Conservation (phyloP, 2,888 invertebrate species). For the Hypselothyrea guttata region DNA sequence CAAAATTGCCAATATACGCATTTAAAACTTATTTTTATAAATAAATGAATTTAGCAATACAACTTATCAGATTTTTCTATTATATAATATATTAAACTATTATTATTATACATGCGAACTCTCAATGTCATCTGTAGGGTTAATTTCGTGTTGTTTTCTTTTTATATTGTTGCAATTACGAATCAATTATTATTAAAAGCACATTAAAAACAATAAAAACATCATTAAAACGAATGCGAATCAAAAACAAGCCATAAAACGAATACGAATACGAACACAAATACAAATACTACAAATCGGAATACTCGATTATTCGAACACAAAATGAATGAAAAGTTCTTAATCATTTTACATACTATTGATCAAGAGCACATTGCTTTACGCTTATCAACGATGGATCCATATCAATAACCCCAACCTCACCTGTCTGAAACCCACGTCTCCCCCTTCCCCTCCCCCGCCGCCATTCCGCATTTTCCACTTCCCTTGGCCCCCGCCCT, state of each 20-base stretch:
- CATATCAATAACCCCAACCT: conserved; percentile 19
- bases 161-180: conserved; percentile 45
- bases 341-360: conserved; percentile 56
- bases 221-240: conserved; percentile 50
- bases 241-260: conserved; percentile 1
- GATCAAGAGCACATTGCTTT: conserved; percentile 41
- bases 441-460: neutral
- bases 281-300: conserved; percentile 5
- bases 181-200: conserved; percentile 74
- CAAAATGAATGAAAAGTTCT: conserved; percentile 35
- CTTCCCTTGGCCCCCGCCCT: too few relatives aligned
- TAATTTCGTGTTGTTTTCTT: conserved; percentile 31
- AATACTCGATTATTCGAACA: neutral
- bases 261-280: conserved; percentile 1
- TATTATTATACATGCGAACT: too few relatives aligned
- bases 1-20: too few relatives aligned
- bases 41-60: too few relatives aligned
- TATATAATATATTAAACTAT: too few relatives aligned
- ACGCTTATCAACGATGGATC: conserved; percentile 53
- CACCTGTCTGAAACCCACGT: neutral
- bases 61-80: too few relatives aligned
- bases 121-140: conserved; percentile 21
- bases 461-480: neutral
- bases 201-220: conserved; percentile 72
- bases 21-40: too few relatives aligned